Percentiles rank a stretch among this genome's conserved stretches.
Evolutionary conservation across 2,797 vertebrate genomes (phyloP).

Genomic region (Clarias fuscus): DNA sequence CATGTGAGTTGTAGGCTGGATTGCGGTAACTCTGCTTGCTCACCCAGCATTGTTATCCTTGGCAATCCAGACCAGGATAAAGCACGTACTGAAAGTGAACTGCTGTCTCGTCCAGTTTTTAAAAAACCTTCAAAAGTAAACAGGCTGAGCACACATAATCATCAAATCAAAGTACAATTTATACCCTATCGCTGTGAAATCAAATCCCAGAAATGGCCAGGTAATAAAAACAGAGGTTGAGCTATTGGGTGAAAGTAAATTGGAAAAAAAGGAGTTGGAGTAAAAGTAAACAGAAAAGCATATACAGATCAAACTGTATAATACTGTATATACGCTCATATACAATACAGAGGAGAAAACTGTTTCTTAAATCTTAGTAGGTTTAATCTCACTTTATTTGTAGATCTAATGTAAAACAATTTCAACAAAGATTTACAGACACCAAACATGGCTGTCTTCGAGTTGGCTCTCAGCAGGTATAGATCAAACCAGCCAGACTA

Average conservation of each 20-base stretch:
- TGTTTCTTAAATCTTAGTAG: background rate
- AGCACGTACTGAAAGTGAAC: background rate
- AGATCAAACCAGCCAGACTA: background rate
- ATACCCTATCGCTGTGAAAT: background rate
- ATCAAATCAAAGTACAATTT: background rate
- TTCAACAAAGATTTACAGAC: background rate
- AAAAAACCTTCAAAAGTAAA: background rate
- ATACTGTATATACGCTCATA: too few relatives aligned
- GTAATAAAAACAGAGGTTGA: background rate
- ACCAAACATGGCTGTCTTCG: background rate
- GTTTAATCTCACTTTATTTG: background rate
- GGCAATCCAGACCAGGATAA: background rate
- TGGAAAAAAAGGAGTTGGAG: too few relatives aligned
- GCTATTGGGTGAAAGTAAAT: background rate
- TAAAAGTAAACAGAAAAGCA: background rate
- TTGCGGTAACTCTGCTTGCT: too few relatives aligned
- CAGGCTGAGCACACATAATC: background rate
- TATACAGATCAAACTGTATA: background rate
- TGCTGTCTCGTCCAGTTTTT: background rate
- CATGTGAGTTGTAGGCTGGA: too few relatives aligned
- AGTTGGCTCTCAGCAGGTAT: background rate
- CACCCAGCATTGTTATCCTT: too few relatives aligned
- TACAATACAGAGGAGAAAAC: background rate
- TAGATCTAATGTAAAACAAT: background rate
- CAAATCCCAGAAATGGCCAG: background rate